These are phyloP conservation scores for Sclerodermus sp. DNA, from an alignment of 2,888 invertebrate species.

Conservation along the genomic window DNA sequence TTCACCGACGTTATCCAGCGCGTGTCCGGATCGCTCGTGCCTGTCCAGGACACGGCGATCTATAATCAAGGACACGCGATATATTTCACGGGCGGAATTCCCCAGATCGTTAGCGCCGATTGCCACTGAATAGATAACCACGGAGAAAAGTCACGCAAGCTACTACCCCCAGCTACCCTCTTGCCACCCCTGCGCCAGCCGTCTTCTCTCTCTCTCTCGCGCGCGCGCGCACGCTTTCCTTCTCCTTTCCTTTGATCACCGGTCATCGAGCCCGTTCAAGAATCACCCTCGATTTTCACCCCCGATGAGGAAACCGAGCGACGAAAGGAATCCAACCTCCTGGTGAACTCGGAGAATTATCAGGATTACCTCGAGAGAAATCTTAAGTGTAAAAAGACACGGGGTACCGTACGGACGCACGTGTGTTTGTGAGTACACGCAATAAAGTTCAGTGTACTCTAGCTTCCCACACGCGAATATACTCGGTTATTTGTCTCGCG, in stretches of 20 bases:
- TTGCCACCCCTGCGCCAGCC: too few species aligned
- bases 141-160: slow-evolving; percentile 45
- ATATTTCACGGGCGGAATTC: slow-evolving; percentile 41
- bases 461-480: too few species aligned
- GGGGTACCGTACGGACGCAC: not conserved
- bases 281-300: too few species aligned
- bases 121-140: slow-evolving; percentile 37
- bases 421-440: not conserved
- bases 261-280: too few species aligned
- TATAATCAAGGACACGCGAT: slow-evolving; percentile 51
- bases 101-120: slow-evolving; percentile 35
- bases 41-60: slow-evolving; percentile 28
- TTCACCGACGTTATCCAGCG: not conserved
- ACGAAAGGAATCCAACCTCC: not conserved
- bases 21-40: slow-evolving; percentile 6
- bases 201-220: too few species aligned
- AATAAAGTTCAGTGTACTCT: not conserved
- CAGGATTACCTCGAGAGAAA: not conserved
- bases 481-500: slow-evolving; percentile 1
- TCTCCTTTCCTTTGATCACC: too few species aligned
- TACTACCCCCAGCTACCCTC: too few species aligned
- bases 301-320: too few species aligned
- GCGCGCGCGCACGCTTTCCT: too few species aligned
- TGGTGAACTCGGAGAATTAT: too few species aligned
- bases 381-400: not conserved